Base-by-base conservation (phyloP, 2,888 invertebrate species). In the Diloba caeruleocephala region DNA sequence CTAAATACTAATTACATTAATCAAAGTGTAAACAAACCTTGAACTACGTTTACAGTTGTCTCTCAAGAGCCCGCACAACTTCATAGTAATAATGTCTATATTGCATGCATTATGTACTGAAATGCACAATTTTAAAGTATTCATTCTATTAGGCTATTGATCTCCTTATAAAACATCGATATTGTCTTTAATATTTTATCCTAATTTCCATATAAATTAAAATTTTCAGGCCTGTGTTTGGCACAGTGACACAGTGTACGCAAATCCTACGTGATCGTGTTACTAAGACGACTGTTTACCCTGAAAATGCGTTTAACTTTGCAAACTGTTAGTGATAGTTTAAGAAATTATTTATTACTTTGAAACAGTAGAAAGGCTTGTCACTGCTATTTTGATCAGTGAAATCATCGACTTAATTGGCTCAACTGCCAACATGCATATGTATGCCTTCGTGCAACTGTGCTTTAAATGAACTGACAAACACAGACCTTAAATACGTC, bases 141-240 rank as follows among this genome's bases (percentile, higher is more conserved):
- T 49, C 34, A 45, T 14, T 45, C 46, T 42, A 49, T 39, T 48
- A 33, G 14, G 32, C 41, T 48, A 43, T 50, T 59, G 38, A 14
- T 61, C 45, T 39, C 25, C 37, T 25, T 44, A 61, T 45, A 38
- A 44, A 61, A 53, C 41, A 53, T 48, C 53, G 23, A 61, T 64
- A 68, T 68, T 65, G 70, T 69, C 70, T 69, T 64, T 54, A 12
- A 51, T 36, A 36, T 60, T 48, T 41, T 58, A 64, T 64, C 28
- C 43, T 52, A 56, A 36, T 45, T 21, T 34, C 1, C 15, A 44
- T 34, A 34, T 37, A 45, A 57, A 46, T 51, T 43, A 42, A 31
- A 21, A 33, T 5, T 31, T 15, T 29, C 46, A 51, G 59, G 46
- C 36, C 43, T 41, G 45, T 58, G 43, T 29, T 34, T 34, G 28